These are phyloP conservation scores for Sialia sialis DNA, from an alignment of 2,113 vertebrate genomes.

Conservation along the genomic window DNA sequence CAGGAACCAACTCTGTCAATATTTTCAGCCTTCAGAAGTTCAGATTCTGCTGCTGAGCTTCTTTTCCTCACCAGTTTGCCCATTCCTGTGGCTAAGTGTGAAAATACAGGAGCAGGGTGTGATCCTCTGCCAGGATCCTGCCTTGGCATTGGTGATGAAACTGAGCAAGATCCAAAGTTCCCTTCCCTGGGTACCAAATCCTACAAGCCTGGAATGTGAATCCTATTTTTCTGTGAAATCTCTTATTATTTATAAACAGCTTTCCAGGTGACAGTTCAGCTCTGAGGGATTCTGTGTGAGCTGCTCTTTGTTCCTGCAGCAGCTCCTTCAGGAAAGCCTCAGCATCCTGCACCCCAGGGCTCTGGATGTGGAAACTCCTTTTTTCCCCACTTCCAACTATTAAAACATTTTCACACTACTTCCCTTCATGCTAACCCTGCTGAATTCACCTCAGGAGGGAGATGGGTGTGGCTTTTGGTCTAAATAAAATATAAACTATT, in stretches of 20 bases:
- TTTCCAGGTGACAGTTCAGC: background rate
- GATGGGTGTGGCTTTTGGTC: fast-evolving
- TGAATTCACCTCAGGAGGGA: background rate
- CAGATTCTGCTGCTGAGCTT: background rate
- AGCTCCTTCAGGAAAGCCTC: background rate
- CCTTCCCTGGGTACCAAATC: background rate
- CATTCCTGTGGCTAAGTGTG: background rate
- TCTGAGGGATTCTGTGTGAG: fast-evolving
- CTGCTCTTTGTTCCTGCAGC: background rate
- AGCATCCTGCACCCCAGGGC: background rate
- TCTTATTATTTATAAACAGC: background rate
- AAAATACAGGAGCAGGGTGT: fast-evolving
- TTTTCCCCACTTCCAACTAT: background rate
- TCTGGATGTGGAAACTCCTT: background rate
- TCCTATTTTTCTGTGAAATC: background rate
- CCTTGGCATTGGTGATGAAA: background rate
- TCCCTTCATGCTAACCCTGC: background rate
- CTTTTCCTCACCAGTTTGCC: background rate
- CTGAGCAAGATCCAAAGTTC: background rate
- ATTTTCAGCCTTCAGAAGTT: background rate
- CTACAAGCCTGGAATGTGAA: background rate
- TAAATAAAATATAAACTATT: background rate
- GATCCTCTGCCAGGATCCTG: background rate
- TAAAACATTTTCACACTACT: background rate
- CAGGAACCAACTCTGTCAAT: background rate